Conservation (phyloP, 2,888 invertebrate genomes). For the Zootermopsis nevadensis region DNA sequence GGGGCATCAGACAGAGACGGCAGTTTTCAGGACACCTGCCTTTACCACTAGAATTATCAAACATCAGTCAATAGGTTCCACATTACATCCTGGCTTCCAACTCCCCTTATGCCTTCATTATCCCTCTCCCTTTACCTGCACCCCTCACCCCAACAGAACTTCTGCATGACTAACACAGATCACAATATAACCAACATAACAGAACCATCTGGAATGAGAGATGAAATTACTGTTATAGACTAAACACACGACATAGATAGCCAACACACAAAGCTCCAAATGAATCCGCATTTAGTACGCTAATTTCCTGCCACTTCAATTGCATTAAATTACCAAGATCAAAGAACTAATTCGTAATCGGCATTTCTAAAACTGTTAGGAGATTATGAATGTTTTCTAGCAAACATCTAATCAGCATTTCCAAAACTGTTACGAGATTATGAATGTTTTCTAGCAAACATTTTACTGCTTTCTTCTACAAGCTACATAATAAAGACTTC, state of each 20-base stretch:
- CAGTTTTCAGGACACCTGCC: slow-evolving; percentile 9
- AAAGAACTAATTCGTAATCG: too few relatives aligned
- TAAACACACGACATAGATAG: not conserved
- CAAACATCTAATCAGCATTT: too few relatives aligned
- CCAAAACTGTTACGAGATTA: too few relatives aligned
- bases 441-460: too few relatives aligned
- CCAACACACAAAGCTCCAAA: not conserved
- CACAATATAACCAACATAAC: not conserved
- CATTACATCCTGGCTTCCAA: not conserved
- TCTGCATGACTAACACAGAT: slow-evolving; percentile 10
- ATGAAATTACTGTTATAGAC: not conserved
- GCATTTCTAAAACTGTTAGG: too few relatives aligned
- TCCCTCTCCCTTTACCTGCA: not conserved
- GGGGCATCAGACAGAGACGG: not conserved
- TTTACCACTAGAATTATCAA: slow-evolving; percentile 5
- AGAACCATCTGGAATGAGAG: not conserved
- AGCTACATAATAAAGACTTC: too few relatives aligned
- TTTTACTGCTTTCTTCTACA: too few relatives aligned
- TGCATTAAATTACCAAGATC: not conserved
- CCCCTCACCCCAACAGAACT: slow-evolving; percentile 2
- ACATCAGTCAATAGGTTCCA: slow-evolving; percentile 13
- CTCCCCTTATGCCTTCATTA: not conserved
- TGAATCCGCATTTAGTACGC: not conserved
- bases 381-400: too few relatives aligned
- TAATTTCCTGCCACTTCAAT: not conserved